Evolutionary conservation across 2,888 invertebrate genomes (phyloP).

Genomic region (Gastracanthus pulcherrimus): DNA sequence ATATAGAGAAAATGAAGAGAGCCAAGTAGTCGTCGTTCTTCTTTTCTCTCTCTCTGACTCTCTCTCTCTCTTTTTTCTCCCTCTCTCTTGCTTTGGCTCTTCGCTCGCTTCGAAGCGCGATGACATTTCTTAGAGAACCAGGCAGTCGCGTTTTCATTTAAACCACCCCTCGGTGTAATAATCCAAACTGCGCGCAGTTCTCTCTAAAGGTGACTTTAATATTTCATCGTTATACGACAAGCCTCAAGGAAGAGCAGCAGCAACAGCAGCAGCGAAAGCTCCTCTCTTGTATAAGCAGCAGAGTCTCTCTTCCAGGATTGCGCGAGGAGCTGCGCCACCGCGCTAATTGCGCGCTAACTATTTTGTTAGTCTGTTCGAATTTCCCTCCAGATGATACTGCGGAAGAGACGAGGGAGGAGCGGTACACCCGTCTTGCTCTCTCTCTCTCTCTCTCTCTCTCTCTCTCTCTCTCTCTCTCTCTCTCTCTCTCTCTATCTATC

Average conservation of each 20-base stretch:
- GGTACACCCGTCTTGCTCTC: too few species aligned
- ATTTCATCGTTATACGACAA: slow-evolving; percentile 30
- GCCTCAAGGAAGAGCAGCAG: not conserved
- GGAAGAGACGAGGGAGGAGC: not conserved
- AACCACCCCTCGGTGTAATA: slow-evolving; percentile 23
- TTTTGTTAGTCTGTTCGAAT: slow-evolving; percentile 37
- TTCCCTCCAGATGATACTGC: not conserved
- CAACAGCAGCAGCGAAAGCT: not conserved
- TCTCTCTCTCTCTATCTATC: too few species aligned
- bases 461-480: too few species aligned
- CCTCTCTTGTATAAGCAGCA: slow-evolving; percentile 12
- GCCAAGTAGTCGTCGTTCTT: not conserved
- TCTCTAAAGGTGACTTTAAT: slow-evolving; percentile 30
- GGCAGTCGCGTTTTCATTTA: slow-evolving; percentile 30
- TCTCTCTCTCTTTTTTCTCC: not conserved
- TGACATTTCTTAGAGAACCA: slow-evolving; percentile 9
- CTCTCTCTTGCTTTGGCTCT: too few species aligned
- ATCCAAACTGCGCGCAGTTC: slow-evolving; percentile 6
- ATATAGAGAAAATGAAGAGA: not conserved
- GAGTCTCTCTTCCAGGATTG: slow-evolving; percentile 25
- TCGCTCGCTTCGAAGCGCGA: not conserved
- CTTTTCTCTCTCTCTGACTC: too few species aligned
- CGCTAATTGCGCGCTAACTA: slow-evolving; percentile 52
- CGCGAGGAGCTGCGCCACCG: slow-evolving; percentile 9
- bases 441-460: too few species aligned